Evolutionary conservation across 1,140 invertebrate species (phyloP), one percentile per base, ranked within the genome.

Genomic region (Euwallacea fornicatus): DNA sequence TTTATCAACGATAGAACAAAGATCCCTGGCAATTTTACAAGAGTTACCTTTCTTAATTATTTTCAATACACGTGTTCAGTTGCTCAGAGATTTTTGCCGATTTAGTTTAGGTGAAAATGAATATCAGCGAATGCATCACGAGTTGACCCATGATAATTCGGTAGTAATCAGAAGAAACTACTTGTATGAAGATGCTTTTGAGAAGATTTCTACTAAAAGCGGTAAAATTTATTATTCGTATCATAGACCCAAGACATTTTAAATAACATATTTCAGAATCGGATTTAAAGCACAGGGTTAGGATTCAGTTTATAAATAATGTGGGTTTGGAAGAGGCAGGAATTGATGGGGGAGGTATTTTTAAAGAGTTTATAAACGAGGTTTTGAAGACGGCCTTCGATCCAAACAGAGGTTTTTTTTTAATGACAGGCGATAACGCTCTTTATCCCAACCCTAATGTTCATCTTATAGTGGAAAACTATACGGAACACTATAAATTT

Each of bases 121-220:
- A 7, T 73, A 74, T 55, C 70, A 75, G 44, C 58, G 79, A 47
- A 71, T 81, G 50, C 77, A 76, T 55, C 73, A 75, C 50, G 78
- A 81, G 33, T 76, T 80, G 69, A 66, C 76, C 7, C 66, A 73
- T 42, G 76, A 79, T 47, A 78, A 75, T 59, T 69, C 76, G 2
- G 74, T 98, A 2, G 88, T 89, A 13, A 92, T 98, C 2, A 84
- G 97, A 59, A 85, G 97, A 65, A 93, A 93, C 76, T 96, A 97
- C 83, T 85, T 99, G 0, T 99, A 99, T 81, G 97, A 99, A 83
- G 97, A 99, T 84, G 95, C 97, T 0, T 98, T 96, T 82, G 95
- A 97, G 42, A 97, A 97, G 82, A 83, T 98, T 0, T 94, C 94
- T 6, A 86, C 87, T 0, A 92, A 95, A 76, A 98, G 97, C 85